Base-by-base conservation (phyloP, 2,113 vertebrate genomes). In the Osmerus eperlanus region DNA sequence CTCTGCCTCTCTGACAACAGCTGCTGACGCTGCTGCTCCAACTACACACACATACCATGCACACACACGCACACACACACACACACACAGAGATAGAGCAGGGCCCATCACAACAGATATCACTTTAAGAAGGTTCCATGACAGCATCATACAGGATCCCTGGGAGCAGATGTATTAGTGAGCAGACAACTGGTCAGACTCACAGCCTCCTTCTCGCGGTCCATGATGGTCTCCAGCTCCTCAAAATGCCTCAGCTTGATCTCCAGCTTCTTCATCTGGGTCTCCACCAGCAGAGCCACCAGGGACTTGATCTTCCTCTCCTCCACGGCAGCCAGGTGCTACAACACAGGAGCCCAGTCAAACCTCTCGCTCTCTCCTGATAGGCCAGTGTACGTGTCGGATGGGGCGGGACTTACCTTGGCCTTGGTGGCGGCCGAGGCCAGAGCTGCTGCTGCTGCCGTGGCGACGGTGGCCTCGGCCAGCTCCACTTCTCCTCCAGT, bases 171-270 rank as follows among this genome's bases (percentile, higher is more conserved):
- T 65, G 15, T 11, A 6, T 12, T 1, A 23, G 19, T 21, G 55
- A 18, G 55, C 15, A 19, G 55, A 56, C 15, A 56, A 18, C 55
- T 19, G n/a, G 55, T 4, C 72, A 55, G 36, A 88, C 91, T 84
- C 81, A 93, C 97, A 29, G 97, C 97, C 82, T 99, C 97, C 7
- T 98, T 98, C 80, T 99, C 97, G 6, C 97, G 85, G 89, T 99
- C 97, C 97, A 99, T 99, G 75, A 99, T 99, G 74, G 97, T 99
- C 84, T 99, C 97, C 87, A 99, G 82, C 86, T 99, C 97, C 84
- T 99, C 97, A 75, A 99, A 99, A 80, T 99, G 97, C 65, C 97
- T 94, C 68, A 99, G 92, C 73, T 99, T 99, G 70, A 99, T 99
- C 91, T 99, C 97, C 79, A 99, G 81, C 75, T 99, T 99, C 91